Base-by-base conservation (phyloP, 2,888 invertebrate genomes). In the Melipona bicolor region DNA sequence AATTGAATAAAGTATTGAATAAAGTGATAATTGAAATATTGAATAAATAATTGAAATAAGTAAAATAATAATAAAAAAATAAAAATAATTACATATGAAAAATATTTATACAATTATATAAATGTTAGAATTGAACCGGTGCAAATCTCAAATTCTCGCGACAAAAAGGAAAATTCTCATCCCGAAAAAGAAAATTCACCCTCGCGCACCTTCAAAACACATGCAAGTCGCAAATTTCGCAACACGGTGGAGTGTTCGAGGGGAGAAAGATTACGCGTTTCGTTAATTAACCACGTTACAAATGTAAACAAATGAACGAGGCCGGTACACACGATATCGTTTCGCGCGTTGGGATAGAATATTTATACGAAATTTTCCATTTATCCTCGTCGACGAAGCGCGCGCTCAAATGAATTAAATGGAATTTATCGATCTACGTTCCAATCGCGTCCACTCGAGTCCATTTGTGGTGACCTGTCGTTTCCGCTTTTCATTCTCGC, bases 401-500 rank as follows among this genome's bases (percentile, higher is more conserved):
- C 43, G 27, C 36, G 70, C 62, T 19, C 70, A 75, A 64, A 69
- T 43, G 73, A 84, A 84, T 84, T 83, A 84, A 84, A 79, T 75
- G 83, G 73, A 83, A 78, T 78, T 67, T 83, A 79, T 83, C 84
- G 84, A 83, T 83, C 79, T 70, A 73, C 59, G 21, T n/a, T 61
- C 49, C 43, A 75, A 62, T 79, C 78, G 77, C 71, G 77, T 75
- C 78, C 81, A 85, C 85, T 85, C 85, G 75, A 81, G 70, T 81
- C 84, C 74, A 71, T 78, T 77, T 81, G 71, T 43, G 71, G 84
- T 50, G 83, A 75, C 84, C 85, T 81, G 84, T 85, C 85, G 81
- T 79, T 84, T 84, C 85, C 84, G 77, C 85, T 78, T 85, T 85
- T 84, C 85, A 80, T 77, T 77, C 77, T 62, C 59, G 67, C 71